Conservation (phyloP, 1,140 invertebrate genomes). For the Andricus grossulariae region DNA sequence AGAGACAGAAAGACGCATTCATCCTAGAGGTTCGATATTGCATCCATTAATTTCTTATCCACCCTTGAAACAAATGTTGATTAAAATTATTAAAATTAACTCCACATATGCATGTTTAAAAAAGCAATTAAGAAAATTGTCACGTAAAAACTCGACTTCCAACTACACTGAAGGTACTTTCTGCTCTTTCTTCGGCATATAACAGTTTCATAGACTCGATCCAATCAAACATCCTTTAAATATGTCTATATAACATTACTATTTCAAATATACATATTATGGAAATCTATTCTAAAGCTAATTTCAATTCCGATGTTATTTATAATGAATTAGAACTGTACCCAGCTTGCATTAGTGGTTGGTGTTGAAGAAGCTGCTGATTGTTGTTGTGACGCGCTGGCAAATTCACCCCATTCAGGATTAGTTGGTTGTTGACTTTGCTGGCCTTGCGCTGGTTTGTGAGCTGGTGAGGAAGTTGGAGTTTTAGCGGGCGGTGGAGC, state of each 20-base stretch:
- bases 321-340: conserved; percentile 80
- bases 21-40: too few species aligned
- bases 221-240: conserved; percentile 5
- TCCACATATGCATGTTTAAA: too few species aligned
- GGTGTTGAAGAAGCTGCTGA: conserved; percentile 70
- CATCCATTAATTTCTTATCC: too few species aligned
- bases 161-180: conserved; percentile 37
- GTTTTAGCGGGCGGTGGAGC: conserved; percentile 81
- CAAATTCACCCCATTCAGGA: conserved; percentile 88
- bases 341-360: conserved; percentile 81
- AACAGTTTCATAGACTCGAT: conserved; percentile 5
- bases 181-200: conserved; percentile 30
- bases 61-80: too few species aligned
- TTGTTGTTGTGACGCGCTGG: conserved; percentile 75
- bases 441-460: conserved; percentile 77
- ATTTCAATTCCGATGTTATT: conserved; percentile 49
- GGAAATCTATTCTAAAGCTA: conserved; percentile 46
- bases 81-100: too few species aligned
- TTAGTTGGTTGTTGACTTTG: conserved; percentile 74
- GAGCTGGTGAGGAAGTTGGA: conserved; percentile 83
- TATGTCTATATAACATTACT: conserved; percentile 39
- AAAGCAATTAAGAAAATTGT: too few species aligned
- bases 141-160: neutral
- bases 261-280: conserved; percentile 40
- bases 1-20: neutral